Evolutionary conservation across 2,113 vertebrate species (phyloP).

Genomic region (Oreochromis tanganicae): DNA sequence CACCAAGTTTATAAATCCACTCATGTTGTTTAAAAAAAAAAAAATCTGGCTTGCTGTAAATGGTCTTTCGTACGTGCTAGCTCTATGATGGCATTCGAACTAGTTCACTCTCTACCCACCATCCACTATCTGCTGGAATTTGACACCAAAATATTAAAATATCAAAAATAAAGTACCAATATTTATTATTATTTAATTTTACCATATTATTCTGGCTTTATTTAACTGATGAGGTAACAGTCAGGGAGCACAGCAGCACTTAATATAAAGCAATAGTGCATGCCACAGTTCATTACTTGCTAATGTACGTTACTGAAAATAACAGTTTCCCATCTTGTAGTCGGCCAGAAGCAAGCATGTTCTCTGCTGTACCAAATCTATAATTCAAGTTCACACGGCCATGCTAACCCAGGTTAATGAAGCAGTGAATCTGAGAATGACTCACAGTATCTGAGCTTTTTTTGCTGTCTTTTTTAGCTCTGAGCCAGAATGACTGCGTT

Average conservation of each 20-base stretch:
- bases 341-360: neutral
- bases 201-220: neutral
- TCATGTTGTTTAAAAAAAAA: neutral
- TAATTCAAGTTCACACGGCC: conserved; percentile 40
- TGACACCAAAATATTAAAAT: neutral
- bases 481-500: neutral
- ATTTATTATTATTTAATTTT: neutral
- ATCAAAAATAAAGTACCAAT: neutral
- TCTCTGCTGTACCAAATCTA: conserved; percentile 29
- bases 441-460: conserved; percentile 9
- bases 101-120: neutral
- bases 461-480: neutral
- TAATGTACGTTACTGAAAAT: conserved; percentile 21
- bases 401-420: conserved; percentile 43
- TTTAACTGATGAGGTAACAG: neutral
- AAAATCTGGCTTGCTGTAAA: neutral
- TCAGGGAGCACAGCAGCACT: neutral
- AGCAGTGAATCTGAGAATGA: conserved; percentile 32
- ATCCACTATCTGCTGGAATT: neutral
- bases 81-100: neutral
- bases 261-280: neutral
- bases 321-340: neutral
- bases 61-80: neutral
- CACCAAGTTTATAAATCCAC: neutral
- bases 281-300: neutral